Percentiles rank a stretch among this genome's conserved stretches.
These are phyloP conservation scores for Theodoxus fluviatilis DNA, from an alignment of 2,888 invertebrate species.

Conservation along the genomic window DNA sequence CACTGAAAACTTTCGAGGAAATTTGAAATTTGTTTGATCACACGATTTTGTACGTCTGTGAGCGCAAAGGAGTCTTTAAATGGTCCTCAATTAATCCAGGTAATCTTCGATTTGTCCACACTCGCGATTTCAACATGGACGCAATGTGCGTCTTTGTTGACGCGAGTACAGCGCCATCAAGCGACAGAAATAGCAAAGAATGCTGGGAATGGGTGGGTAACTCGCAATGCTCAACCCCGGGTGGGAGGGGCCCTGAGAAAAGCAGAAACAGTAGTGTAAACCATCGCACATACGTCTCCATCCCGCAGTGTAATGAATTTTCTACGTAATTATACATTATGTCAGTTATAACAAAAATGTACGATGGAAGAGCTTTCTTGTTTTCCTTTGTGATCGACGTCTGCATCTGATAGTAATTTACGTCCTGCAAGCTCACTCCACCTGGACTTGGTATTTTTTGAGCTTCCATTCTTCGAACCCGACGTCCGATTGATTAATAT, in stretches of 20 bases:
- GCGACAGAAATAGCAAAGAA: conserved; percentile 50
- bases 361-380: background rate
- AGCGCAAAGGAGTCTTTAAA: no score
- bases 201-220: conserved; percentile 51
- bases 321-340: conserved; percentile 29
- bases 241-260: conserved; percentile 33
- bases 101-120: no score
- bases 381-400: background rate
- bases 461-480: conserved; percentile 20
- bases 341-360: conserved; percentile 11
- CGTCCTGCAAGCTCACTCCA: conserved; percentile 16
- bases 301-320: conserved; percentile 26
- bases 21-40: no score
- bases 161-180: conserved; percentile 50
- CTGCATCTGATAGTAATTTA: conserved; percentile 26
- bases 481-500: conserved; percentile 50
- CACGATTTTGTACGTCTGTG: no score
- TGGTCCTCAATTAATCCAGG: no score
- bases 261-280: background rate
- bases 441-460: conserved; percentile 21
- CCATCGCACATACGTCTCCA: background rate
- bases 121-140: conserved; percentile 37
- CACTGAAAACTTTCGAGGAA: no score
- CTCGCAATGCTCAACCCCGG: conserved; percentile 41
- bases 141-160: conserved; percentile 51